Conservation (phyloP, 2,888 invertebrate genomes). For the Mellilla xanthometata region DNA sequence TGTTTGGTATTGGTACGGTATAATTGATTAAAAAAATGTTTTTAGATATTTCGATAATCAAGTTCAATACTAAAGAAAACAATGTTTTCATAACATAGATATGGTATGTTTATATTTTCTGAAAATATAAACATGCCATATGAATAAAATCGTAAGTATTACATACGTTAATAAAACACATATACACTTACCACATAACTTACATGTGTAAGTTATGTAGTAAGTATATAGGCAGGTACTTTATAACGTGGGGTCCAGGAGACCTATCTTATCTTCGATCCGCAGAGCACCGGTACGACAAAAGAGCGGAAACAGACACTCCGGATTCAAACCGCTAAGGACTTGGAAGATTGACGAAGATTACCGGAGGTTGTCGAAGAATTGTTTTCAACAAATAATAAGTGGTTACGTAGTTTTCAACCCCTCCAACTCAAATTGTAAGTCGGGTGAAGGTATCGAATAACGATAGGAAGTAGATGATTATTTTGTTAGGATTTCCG, state of each 20-base stretch:
- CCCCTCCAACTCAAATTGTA: slow-evolving; percentile 30
- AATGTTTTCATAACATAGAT: no score
- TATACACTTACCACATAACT: no score
- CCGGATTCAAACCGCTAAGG: slow-evolving; percentile 36
- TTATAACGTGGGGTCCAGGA: background rate
- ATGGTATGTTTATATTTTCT: no score
- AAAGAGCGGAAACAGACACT: slow-evolving; percentile 63
- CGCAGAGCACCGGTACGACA: slow-evolving; percentile 36
- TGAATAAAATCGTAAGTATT: no score
- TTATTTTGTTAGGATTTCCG: slow-evolving; percentile 72
- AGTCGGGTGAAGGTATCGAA: slow-evolving; percentile 44
- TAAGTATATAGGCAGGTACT: background rate
- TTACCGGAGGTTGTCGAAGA: slow-evolving; percentile 16
- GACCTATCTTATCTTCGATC: slow-evolving; percentile 20
- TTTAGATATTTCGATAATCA: no score
- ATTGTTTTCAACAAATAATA: slow-evolving; percentile 63
- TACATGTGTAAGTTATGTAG: no score
- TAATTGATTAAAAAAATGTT: no score
- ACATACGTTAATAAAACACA: no score
- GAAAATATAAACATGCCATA: no score
- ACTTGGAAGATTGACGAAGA: slow-evolving; percentile 14
- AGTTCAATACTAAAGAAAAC: no score
- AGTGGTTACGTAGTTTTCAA: slow-evolving; percentile 61
- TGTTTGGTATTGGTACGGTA: no score
- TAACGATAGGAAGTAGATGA: slow-evolving; percentile 72